Conservation (phyloP, 2,888 invertebrate species). For the Orthosia incerta region DNA sequence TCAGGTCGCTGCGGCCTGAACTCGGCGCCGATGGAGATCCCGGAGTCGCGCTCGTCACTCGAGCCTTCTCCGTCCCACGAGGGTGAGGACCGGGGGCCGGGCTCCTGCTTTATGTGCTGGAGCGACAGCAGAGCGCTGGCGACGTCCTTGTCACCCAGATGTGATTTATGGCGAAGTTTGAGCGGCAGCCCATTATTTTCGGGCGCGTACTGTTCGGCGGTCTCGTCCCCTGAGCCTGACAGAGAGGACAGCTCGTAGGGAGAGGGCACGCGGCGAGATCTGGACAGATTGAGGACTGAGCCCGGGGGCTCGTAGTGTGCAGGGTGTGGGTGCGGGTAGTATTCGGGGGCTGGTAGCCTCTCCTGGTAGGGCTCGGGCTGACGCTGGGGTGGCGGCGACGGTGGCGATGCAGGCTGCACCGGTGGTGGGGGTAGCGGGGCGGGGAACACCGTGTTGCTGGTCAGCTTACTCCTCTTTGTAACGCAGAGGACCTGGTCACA, state of each 20-base stretch:
- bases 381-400: slow-evolving; percentile 90
- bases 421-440: slow-evolving; percentile 90
- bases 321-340: slow-evolving; percentile 88
- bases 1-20: slow-evolving; percentile 88
- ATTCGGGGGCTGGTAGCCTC: slow-evolving; percentile 86
- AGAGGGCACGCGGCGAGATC: slow-evolving; percentile 92
- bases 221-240: slow-evolving; percentile 91
- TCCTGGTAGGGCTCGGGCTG: slow-evolving; percentile 89
- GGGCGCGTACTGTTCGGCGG: slow-evolving; percentile 90
- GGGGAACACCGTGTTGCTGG: slow-evolving; percentile 89
- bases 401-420: slow-evolving; percentile 87
- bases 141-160: slow-evolving; percentile 97
- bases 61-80: slow-evolving; percentile 97
- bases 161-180: slow-evolving; percentile 97
- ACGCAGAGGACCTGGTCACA: slow-evolving; percentile 96
- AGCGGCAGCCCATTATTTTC: slow-evolving; percentile 96
- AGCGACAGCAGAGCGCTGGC: slow-evolving; percentile 96
- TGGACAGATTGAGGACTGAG: slow-evolving; percentile 94
- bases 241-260: slow-evolving; percentile 96
- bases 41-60: slow-evolving; percentile 97
- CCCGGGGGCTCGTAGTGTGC: slow-evolving; percentile 92
- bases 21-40: slow-evolving; percentile 95
- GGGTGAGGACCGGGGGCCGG: slow-evolving; percentile 94
- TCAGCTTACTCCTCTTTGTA: slow-evolving; percentile 93
- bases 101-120: slow-evolving; percentile 97